These are phyloP conservation scores for Xyrichtys novacula DNA, from an alignment of 2,797 vertebrate species.

Conservation along the genomic window DNA sequence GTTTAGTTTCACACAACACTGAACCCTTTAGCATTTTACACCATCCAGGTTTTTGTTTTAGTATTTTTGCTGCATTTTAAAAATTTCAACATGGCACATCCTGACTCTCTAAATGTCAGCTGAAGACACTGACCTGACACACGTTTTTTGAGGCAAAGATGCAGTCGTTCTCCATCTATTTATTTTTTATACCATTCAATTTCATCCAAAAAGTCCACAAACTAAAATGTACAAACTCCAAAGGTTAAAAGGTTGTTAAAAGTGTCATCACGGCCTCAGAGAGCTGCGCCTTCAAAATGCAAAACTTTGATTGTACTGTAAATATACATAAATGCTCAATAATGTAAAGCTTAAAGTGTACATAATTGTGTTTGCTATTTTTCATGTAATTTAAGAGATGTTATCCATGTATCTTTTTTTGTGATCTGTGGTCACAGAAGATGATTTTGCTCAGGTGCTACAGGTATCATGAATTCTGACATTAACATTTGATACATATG, in stretches of 20 bases:
- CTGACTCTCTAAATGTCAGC: slow-evolving; percentile 37
- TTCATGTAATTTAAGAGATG: slow-evolving; percentile 74
- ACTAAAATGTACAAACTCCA: neutral
- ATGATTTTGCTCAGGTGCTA: slow-evolving; percentile 76
- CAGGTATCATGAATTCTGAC: slow-evolving; percentile 39
- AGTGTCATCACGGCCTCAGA: slow-evolving; percentile 28
- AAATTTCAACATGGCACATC: slow-evolving; percentile 62
- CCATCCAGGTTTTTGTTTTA: slow-evolving; percentile 43
- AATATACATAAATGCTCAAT: slow-evolving; percentile 69
- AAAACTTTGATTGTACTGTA: slow-evolving; percentile 81
- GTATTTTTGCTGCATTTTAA: slow-evolving; percentile 43
- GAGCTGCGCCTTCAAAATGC: slow-evolving; percentile 38
- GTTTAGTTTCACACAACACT: slow-evolving; percentile 69
- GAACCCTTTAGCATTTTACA: slow-evolving; percentile 64
- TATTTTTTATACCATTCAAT: slow-evolving; percentile 9
- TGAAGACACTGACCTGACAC: slow-evolving; percentile 62
- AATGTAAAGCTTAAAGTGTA: slow-evolving; percentile 80
- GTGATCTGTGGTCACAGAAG: slow-evolving; percentile 39
- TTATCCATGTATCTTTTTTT: slow-evolving; percentile 36
- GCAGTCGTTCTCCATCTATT: slow-evolving; percentile 40
- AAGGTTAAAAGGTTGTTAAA: slow-evolving; percentile 39
- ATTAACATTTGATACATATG: slow-evolving; percentile 30
- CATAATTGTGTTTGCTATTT: slow-evolving; percentile 71
- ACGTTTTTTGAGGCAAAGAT: slow-evolving; percentile 37
- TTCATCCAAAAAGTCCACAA: slow-evolving; percentile 17